These are phyloP conservation scores for Jordanella pulchra DNA, from an alignment of 2,797 vertebrate genomes.

Conservation along the genomic window DNA sequence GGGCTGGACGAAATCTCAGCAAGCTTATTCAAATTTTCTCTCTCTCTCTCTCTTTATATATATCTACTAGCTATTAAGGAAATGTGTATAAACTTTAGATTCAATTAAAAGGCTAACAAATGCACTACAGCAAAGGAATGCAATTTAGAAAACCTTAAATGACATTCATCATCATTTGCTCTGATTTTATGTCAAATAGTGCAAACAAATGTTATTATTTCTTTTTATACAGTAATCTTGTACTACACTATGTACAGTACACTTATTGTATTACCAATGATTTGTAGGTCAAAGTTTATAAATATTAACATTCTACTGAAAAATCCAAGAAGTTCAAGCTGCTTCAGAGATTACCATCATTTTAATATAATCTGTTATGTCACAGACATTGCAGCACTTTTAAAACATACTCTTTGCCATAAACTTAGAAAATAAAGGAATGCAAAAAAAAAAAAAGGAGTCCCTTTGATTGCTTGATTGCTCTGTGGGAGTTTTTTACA, in stretches of 20 bases:
- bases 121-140: conserved; percentile 14
- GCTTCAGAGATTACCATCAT: conserved; percentile 30
- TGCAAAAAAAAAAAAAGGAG: conserved; percentile 39
- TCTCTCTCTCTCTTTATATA: too few species aligned
- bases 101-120: neutral
- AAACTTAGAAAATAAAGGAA: conserved; percentile 51
- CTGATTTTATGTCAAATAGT: too few species aligned
- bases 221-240: too few species aligned
- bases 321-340: neutral
- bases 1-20: too few species aligned
- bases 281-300: too few species aligned
- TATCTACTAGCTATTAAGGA: too few species aligned
- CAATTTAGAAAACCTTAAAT: neutral
- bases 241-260: too few species aligned
- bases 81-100: neutral
- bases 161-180: too few species aligned
- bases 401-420: conserved; percentile 28
- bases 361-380: conserved; percentile 16
- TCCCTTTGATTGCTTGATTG: conserved; percentile 49
- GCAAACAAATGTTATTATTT: too few species aligned
- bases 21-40: too few species aligned
- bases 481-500: conserved; percentile 58
- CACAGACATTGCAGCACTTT: conserved; percentile 28
- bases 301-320: too few species aligned
- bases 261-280: too few species aligned